Evolutionary conservation across 92 coral and sea anemone genomes (phyloP).

Genomic region (Phenganax marumi): DNA sequence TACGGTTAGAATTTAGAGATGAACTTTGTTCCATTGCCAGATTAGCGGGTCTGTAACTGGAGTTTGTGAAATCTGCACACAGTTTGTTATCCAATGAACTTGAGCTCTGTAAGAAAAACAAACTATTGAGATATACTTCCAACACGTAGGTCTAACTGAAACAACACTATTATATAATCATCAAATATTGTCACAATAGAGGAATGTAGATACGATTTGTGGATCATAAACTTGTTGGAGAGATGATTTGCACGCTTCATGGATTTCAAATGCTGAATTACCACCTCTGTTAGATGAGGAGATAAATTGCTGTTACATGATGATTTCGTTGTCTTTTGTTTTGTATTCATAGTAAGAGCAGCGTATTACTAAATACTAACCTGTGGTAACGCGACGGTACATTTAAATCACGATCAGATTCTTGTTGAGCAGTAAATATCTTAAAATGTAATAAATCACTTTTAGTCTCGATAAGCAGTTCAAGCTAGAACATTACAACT

Average conservation of each 20-base stretch:
- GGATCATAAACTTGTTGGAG: slow-evolving; percentile 3
- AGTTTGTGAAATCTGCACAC: too few species aligned
- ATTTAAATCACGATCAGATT: not conserved
- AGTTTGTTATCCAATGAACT: not conserved
- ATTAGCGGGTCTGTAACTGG: not conserved
- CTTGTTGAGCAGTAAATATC: not conserved
- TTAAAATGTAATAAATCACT: not conserved
- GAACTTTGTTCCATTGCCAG: not conserved
- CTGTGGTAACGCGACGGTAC: not conserved
- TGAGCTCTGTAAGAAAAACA: not conserved
- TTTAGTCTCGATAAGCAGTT: not conserved
- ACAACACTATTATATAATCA: not conserved
- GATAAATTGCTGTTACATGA: not conserved
- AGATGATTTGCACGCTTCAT: not conserved
- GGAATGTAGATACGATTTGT: not conserved
- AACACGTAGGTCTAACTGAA: not conserved
- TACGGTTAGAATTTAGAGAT: not conserved
- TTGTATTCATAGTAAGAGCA: too few species aligned
- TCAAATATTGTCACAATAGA: not conserved
- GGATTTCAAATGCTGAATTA: not conserved
- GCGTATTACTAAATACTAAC: too few species aligned
- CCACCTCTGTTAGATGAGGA: not conserved
- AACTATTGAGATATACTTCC: not conserved
- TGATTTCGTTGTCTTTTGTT: not conserved
- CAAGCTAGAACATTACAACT: not conserved